A percentile compares a stretch with the other conserved stretches of the same genome.
phyloP scores from a whole-genome alignment of 2,113 vertebrate species.

The Ploceus nigricollis region DNA sequence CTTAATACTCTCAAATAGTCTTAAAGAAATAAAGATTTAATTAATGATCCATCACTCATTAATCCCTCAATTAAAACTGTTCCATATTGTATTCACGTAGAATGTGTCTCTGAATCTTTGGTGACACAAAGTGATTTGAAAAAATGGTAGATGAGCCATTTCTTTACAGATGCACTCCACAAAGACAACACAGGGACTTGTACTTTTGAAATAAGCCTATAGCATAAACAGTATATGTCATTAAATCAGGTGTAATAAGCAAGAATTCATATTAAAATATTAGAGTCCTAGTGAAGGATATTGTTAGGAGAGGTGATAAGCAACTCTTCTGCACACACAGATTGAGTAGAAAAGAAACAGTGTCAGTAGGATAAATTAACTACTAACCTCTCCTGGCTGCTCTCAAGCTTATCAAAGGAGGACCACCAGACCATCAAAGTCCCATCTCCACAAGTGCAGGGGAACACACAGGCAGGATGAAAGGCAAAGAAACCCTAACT shows the following conservation, averaged over 20 bases:
- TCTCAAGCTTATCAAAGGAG: neutral
- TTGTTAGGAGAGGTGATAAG: neutral
- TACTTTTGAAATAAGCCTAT: neutral
- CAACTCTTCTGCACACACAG: neutral
- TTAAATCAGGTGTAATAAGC: neutral
- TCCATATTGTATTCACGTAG: neutral
- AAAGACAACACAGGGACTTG: neutral
- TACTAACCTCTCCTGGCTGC: neutral
- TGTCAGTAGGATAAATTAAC: neutral
- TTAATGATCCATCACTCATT: neutral
- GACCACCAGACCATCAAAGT: neutral
- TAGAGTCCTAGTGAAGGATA: neutral
- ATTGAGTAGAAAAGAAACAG: neutral
- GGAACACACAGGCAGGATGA: neutral
- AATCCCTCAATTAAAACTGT: neutral
- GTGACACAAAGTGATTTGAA: neutral
- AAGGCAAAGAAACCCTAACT: neutral
- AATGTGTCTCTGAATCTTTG: neutral
- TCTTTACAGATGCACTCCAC: neutral
- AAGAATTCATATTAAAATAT: neutral
- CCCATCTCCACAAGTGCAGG: neutral
- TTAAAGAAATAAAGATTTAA: neutral
- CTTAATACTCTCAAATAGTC: neutral
- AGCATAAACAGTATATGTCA: neutral
- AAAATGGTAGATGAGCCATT: neutral